Evolutionary conservation across 2,888 invertebrate species (phyloP).

Genomic region (Phortica magna): DNA sequence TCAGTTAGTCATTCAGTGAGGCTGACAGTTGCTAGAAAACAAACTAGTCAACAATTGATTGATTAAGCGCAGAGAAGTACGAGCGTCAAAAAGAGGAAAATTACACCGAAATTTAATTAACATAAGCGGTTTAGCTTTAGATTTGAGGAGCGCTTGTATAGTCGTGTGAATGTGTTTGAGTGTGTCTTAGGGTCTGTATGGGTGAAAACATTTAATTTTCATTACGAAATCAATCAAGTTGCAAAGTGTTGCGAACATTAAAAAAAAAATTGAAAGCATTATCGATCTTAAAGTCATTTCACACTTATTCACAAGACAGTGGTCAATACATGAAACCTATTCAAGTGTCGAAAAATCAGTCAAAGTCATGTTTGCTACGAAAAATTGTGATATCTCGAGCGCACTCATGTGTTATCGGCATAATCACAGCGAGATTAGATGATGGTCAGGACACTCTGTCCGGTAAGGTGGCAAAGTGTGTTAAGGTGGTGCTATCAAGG

Average conservation of each 20-base stretch:
- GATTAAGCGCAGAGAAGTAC: slow-evolving; percentile 48
- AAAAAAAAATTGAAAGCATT: neutral
- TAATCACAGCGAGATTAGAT: slow-evolving; percentile 3
- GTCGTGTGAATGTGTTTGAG: neutral
- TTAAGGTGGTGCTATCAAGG: slow-evolving; percentile 48
- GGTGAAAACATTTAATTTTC: slow-evolving; percentile 48
- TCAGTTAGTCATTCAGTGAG: neutral
- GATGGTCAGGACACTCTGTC: neutral
- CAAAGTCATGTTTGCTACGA: slow-evolving; percentile 53
- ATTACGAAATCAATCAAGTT: slow-evolving; percentile 59
- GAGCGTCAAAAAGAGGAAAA: slow-evolving; percentile 7
- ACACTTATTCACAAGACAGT: neutral
- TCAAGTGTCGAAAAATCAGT: slow-evolving; percentile 66
- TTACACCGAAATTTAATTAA: slow-evolving; percentile 62
- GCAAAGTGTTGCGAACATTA: neutral
- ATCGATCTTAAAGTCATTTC: neutral
- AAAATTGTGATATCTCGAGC: neutral
- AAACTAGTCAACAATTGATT: slow-evolving; percentile 52
- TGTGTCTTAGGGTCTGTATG: slow-evolving; percentile 11
- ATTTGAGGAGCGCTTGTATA: neutral
- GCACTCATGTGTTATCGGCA: slow-evolving; percentile 64
- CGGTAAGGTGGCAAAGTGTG: neutral
- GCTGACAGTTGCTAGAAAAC: neutral
- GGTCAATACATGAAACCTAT: slow-evolving; percentile 50
- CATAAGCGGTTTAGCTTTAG: slow-evolving; percentile 62